A percentile compares a stretch with the other conserved stretches of the same genome.
Conservation (phyloP, 2,797 vertebrate species). For the Crocidura indochinensis region DNA sequence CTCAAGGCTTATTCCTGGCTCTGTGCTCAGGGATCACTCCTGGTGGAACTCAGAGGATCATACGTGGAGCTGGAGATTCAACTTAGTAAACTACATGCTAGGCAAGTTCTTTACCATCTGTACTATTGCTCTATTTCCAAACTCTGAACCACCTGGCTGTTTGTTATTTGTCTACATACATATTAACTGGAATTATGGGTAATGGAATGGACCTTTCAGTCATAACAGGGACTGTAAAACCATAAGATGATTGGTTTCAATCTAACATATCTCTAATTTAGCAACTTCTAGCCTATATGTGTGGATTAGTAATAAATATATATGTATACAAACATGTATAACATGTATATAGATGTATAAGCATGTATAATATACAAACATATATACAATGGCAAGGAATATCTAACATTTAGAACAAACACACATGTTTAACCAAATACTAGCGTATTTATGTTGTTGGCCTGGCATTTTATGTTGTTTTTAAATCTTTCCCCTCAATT, state of each 20-base stretch:
- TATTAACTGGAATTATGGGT: background rate
- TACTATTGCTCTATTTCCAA: background rate
- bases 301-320: background rate
- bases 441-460: no score
- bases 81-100: no score
- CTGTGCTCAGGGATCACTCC: no score
- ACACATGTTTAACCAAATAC: slow-evolving; percentile 1
- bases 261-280: slow-evolving; percentile 32
- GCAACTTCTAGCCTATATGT: background rate
- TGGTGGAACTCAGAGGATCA: no score
- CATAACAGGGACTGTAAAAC: background rate
- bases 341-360: no score
- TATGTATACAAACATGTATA: background rate
- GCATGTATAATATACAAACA: background rate
- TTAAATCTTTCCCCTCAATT: no score
- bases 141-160: slow-evolving; percentile 35
- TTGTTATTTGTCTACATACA: slow-evolving; percentile 14
- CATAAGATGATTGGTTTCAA: background rate
- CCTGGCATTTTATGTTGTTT: no score
- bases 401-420: no score
- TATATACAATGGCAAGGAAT: no score
- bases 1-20: no score
- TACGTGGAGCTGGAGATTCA: no score
- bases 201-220: background rate
- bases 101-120: no score